Base-by-base conservation (phyloP, 2,888 invertebrate species). In the Geophilus truncorum region DNA sequence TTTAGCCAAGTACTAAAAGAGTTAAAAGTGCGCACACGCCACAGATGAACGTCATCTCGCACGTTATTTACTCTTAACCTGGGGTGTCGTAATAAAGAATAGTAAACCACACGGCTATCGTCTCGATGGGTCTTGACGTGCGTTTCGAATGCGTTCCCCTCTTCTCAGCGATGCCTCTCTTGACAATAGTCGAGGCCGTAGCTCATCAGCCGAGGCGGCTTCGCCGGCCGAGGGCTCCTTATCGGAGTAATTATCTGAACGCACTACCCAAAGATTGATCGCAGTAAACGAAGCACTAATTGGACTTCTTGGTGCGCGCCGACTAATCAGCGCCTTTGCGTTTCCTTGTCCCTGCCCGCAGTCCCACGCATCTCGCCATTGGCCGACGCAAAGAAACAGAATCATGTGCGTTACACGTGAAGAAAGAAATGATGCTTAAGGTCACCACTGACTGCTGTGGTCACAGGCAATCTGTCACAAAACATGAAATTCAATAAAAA, bases 221-320 rank as follows among this genome's bases (percentile, higher is more conserved):
- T 28, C 70, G 28, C 30, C 77, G 32, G 21, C 77, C 77, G 77
- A 28, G 34, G 36, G 25, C n/a, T 18, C 40, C 78, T 78, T 78
- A 78, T 78, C 78, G 78, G 36, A 36, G 78, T 78, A 78, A 78
- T 78, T 78, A 78, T 78, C 78, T 78, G 78, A 36, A 34, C 78
- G 18, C 57, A 62, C 78, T 25, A 36, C 25, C 78, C 78, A 32
- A 78, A 78, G 78, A 78, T 78, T 78, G 78, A 78, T 78, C 32
- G 78, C 78, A 78, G 36, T 78, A 78, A 78, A 78, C 78, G 78
- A 78, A 78, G 78, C 78, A 78, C 78, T 78, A 78, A 78, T 78
- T 78, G 78, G 78, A 78, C 78, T 78, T 78, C 78, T 78, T 78
- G 32, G 78, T 36, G 40, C 36, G n/a, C 76, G 57, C 57, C 23